Evolutionary conservation across 2,888 invertebrate species (phyloP).

Genomic region (Dryadula phaetusa): DNA sequence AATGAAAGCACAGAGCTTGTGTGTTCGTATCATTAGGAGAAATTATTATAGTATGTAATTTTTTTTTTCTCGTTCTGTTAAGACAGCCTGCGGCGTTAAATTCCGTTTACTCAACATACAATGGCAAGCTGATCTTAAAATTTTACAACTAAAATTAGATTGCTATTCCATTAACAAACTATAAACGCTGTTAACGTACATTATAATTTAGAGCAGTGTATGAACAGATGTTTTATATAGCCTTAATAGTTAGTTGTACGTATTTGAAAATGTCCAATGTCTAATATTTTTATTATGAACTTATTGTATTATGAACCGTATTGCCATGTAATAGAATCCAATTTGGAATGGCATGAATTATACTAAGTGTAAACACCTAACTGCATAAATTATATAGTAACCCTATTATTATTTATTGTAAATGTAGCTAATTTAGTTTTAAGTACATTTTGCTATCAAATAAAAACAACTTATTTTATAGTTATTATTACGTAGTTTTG

Average conservation of each 20-base stretch:
- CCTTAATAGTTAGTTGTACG: background rate
- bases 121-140: too few relatives aligned
- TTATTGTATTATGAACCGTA: background rate
- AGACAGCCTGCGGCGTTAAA: too few relatives aligned
- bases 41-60: too few relatives aligned
- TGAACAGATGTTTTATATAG: background rate
- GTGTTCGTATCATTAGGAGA: too few relatives aligned
- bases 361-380: background rate
- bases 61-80: too few relatives aligned
- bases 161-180: background rate
- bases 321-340: background rate
- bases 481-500: background rate
- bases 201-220: background rate
- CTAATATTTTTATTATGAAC: background rate
- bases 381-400: background rate
- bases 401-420: background rate
- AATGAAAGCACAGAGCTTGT: too few relatives aligned
- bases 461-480: background rate
- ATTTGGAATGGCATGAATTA: background rate
- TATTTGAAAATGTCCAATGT: background rate
- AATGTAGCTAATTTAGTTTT: background rate
- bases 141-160: background rate
- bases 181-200: background rate
- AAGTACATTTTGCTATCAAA: background rate
- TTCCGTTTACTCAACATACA: too few relatives aligned